Percentiles rank a stretch among this genome's conserved stretches.
Conservation (phyloP, 1,140 invertebrate species). For the Metaphire vulgaris region DNA sequence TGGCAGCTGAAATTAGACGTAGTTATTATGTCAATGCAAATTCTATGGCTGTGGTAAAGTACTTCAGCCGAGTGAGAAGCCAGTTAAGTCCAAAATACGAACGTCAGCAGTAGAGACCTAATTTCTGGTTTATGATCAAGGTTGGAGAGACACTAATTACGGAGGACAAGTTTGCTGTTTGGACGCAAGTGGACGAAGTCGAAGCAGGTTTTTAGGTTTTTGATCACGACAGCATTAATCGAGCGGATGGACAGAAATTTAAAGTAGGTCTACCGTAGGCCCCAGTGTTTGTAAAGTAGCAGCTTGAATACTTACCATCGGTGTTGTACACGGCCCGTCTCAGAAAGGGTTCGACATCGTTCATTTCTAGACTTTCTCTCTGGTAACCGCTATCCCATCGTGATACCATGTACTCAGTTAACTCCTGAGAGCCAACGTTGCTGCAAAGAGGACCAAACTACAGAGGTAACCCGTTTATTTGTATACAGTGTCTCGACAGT, state of each 20-base stretch:
- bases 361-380: neutral
- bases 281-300: neutral
- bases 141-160: neutral
- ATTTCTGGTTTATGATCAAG: too few relatives aligned
- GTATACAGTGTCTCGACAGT: too few relatives aligned
- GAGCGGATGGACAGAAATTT: too few relatives aligned
- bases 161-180: neutral
- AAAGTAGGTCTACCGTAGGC: neutral
- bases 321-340: neutral
- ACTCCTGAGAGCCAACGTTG: neutral
- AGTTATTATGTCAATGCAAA: too few relatives aligned
- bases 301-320: neutral
- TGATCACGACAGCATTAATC: too few relatives aligned
- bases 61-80: too few relatives aligned
- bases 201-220: neutral
- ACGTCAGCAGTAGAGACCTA: too few relatives aligned
- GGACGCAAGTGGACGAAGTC: neutral
- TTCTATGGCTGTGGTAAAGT: too few relatives aligned
- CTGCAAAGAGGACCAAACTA: too few relatives aligned
- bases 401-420: neutral
- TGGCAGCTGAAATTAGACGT: too few relatives aligned
- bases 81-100: too few relatives aligned
- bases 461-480: too few relatives aligned
- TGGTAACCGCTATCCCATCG: neutral
- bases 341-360: neutral